phyloP scores from a whole-genome alignment of 2,113 vertebrate genomes.

The Tragelaphus strepsiceros region DNA sequence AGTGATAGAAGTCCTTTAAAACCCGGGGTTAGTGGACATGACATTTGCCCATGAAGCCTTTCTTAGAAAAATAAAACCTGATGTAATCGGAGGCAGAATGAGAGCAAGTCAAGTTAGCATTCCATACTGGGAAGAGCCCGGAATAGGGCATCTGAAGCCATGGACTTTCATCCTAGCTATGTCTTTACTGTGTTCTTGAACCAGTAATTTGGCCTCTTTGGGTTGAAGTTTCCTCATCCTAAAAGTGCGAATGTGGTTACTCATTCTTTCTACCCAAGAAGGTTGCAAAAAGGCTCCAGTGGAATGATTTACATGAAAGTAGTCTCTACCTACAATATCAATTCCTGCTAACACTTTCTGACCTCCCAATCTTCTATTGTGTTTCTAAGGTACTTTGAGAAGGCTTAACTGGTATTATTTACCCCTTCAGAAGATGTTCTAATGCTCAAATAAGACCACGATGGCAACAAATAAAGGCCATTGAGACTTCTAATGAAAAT shows the following conservation, averaged over 20 bases:
- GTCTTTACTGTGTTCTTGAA: background rate
- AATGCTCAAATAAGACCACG: conserved; percentile 48
- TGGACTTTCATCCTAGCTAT: background rate
- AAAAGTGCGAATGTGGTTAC: background rate
- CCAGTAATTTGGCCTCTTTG: background rate
- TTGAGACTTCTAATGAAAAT: conserved; percentile 73
- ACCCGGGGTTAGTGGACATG: background rate
- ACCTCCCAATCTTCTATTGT: background rate
- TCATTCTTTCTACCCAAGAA: background rate
- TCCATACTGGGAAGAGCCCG: background rate
- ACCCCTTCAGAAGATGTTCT: conserved; percentile 35
- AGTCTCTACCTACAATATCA: background rate
- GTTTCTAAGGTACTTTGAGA: background rate
- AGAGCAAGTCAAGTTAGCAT: background rate
- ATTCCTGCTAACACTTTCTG: background rate
- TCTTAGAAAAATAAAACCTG: background rate
- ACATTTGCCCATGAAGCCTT: background rate
- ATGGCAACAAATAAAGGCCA: conserved; percentile 78
- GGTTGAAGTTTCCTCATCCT: background rate
- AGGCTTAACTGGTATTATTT: conserved; percentile 27
- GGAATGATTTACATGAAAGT: background rate
- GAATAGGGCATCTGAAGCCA: background rate
- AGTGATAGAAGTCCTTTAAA: background rate
- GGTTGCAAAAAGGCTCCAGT: background rate
- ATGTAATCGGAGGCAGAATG: background rate